These are phyloP conservation scores for Phrynosoma platyrhinos DNA, from an alignment of 2,113 vertebrate genomes.

Conservation along the genomic window DNA sequence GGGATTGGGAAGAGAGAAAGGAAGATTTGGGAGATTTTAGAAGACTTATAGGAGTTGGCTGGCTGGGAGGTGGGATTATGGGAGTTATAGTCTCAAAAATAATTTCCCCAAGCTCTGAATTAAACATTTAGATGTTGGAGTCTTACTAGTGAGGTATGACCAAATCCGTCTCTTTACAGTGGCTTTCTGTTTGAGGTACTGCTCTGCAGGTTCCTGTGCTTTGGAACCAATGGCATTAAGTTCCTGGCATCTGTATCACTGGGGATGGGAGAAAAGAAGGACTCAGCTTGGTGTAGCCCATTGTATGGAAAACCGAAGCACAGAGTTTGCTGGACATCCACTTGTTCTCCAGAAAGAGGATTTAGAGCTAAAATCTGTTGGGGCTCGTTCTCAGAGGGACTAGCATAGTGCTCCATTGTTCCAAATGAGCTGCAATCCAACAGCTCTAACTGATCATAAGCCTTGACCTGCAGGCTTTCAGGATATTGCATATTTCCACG, in stretches of 20 bases:
- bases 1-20: neutral
- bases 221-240: slow-evolving; percentile 73
- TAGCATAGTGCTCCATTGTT: rapidly evolving
- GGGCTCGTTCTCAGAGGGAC: neutral
- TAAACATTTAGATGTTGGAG: neutral
- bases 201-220: slow-evolving; percentile 42
- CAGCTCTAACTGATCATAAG: neutral
- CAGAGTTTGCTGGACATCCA: slow-evolving; percentile 32
- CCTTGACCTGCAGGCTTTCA: rapidly evolving
- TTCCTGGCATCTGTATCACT: slow-evolving; percentile 60
- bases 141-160: neutral
- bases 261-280: slow-evolving; percentile 67
- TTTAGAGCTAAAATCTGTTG: neutral
- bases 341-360: neutral
- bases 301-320: slow-evolving; percentile 75
- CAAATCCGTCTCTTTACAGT: neutral
- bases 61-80: neutral
- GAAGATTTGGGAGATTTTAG: neutral
- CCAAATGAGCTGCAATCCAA: neutral
- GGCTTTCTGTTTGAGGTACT: slow-evolving; percentile 3
- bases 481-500: neutral
- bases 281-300: slow-evolving; percentile 57
- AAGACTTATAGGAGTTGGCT: neutral
- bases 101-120: neutral
- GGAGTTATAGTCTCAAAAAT: neutral